Conservation (phyloP, 2,113 vertebrate genomes). For the Galeopterus variegatus region DNA sequence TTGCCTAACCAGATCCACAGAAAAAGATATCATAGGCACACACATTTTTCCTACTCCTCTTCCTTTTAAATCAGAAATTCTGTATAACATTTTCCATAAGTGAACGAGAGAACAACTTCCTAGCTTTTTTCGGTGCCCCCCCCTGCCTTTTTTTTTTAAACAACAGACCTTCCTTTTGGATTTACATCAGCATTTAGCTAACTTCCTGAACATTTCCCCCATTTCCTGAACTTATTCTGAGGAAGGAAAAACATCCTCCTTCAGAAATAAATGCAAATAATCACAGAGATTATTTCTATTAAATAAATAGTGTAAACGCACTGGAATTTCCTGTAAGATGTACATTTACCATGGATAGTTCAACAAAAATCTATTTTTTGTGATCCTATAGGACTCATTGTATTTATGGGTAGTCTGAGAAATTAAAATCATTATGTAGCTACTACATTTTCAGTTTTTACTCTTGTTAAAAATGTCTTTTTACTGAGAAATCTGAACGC, state of each 20-base stretch:
- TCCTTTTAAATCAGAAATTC: slow-evolving; percentile 63
- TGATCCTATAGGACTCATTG: neutral
- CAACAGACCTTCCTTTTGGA: slow-evolving; percentile 83
- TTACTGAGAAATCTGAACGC: slow-evolving; percentile 34
- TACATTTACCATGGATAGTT: slow-evolving; percentile 59
- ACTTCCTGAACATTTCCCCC: slow-evolving; percentile 88
- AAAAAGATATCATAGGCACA: neutral
- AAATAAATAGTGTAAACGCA: slow-evolving; percentile 77
- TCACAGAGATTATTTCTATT: slow-evolving; percentile 81
- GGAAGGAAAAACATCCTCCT: slow-evolving; percentile 88
- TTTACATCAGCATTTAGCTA: slow-evolving; percentile 86
- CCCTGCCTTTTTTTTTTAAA: slow-evolving; percentile 5
- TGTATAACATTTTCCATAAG: slow-evolving; percentile 78
- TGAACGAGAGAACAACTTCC: slow-evolving; percentile 67
- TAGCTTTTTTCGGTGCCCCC: neutral
- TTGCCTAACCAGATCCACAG: slow-evolving; percentile 1
- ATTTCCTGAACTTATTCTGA: slow-evolving; percentile 88
- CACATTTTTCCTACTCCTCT: slow-evolving; percentile 56
- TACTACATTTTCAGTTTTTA: slow-evolving; percentile 6
- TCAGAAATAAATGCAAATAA: slow-evolving; percentile 85
- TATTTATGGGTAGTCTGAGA: slow-evolving; percentile 28
- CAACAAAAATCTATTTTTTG: slow-evolving; percentile 61
- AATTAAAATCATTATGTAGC: slow-evolving; percentile 3
- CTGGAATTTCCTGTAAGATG: slow-evolving; percentile 76
- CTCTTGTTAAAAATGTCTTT: slow-evolving; percentile 12